Conservation (phyloP, 2,113 vertebrate species). For the Monopterus albus region DNA sequence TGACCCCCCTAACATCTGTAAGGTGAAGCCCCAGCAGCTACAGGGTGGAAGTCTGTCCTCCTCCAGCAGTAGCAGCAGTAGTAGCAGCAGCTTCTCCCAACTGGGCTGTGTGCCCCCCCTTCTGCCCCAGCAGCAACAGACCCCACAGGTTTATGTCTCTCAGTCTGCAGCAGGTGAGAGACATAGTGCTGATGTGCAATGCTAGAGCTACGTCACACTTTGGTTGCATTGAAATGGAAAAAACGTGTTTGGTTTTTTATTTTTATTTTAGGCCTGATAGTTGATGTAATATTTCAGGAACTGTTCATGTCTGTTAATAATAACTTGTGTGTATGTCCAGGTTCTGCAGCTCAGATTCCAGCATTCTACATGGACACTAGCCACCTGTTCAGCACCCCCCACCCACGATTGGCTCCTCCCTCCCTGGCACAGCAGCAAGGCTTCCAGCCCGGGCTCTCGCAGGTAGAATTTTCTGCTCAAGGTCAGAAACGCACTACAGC, state of each 20-base stretch:
- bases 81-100: slow-evolving; percentile 92
- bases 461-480: slow-evolving; percentile 81
- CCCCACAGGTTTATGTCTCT: slow-evolving; percentile 96
- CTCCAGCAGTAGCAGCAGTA: slow-evolving; percentile 73
- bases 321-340: slow-evolving; percentile 37
- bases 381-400: slow-evolving; percentile 93
- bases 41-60: slow-evolving; percentile 89
- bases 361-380: slow-evolving; percentile 99
- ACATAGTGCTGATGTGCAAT: no score
- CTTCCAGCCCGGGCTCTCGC: slow-evolving; percentile 96
- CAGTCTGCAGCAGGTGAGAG: slow-evolving; percentile 96
- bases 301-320: not conserved
- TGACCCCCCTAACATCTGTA: slow-evolving; percentile 98
- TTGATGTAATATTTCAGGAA: not conserved
- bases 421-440: slow-evolving; percentile 96
- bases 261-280: not conserved
- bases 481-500: not conserved
- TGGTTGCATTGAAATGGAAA: no score
- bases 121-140: slow-evolving; percentile 95
- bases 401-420: slow-evolving; percentile 92
- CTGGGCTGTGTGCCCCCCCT: slow-evolving; percentile 94
- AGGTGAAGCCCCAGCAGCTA: slow-evolving; percentile 97
- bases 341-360: slow-evolving; percentile 92
- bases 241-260: not conserved
- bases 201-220: no score